phyloP scores from a whole-genome alignment of 2,113 vertebrate genomes.

The Leptocoma aspasia region DNA sequence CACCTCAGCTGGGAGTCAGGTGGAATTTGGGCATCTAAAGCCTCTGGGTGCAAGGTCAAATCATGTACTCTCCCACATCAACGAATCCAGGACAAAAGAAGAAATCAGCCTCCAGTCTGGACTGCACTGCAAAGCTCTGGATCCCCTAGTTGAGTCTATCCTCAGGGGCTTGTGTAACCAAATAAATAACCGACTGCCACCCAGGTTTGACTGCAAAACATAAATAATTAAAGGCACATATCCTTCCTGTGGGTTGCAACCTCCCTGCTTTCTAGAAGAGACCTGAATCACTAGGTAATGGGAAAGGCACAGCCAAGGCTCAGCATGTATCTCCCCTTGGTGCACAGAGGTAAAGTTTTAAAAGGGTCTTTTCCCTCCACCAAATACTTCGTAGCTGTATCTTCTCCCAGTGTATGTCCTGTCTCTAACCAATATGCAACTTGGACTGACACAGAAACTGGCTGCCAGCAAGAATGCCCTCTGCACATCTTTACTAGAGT shows the following conservation, averaged over 20 bases:
- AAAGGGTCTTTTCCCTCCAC: background rate
- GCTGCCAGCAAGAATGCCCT: background rate
- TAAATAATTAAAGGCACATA: background rate
- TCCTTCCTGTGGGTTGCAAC: background rate
- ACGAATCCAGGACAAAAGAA: background rate
- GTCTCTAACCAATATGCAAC: background rate
- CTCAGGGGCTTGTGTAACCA: background rate
- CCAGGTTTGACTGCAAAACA: background rate
- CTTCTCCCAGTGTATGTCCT: background rate
- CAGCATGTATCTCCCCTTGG: background rate
- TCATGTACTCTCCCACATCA: background rate
- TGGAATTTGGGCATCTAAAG: slow-evolving; percentile 53
- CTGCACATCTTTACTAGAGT: background rate
- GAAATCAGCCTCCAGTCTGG: background rate
- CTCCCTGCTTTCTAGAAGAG: background rate
- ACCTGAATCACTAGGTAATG: background rate
- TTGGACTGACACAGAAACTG: background rate
- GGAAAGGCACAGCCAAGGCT: background rate
- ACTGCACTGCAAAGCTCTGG: background rate
- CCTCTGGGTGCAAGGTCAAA: slow-evolving; percentile 13
- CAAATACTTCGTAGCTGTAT: background rate
- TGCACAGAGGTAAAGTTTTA: background rate
- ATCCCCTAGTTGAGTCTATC: background rate
- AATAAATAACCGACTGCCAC: background rate
- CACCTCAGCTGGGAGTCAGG: slow-evolving; percentile 21